Percentiles rank a stretch among this genome's conserved stretches.
phyloP scores from a whole-genome alignment of 2,797 vertebrate species.

The Dallia pectoralis region DNA sequence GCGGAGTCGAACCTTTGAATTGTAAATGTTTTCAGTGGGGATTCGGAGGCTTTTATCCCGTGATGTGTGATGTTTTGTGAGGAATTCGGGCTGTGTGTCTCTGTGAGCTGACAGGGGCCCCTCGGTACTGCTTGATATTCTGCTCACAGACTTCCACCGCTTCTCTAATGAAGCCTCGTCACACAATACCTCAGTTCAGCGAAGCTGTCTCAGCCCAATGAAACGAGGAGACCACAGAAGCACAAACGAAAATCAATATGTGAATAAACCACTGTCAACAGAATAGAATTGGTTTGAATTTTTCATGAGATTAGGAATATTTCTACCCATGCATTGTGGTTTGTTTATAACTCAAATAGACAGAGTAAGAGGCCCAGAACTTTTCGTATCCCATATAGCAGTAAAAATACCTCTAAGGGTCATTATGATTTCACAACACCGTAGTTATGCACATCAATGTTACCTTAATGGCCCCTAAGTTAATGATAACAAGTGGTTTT shows the following conservation, averaged over 20 bases:
- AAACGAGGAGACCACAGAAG: conserved; percentile 39
- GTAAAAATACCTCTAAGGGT: background rate
- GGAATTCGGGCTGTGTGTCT: conserved; percentile 14
- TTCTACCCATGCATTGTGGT: background rate
- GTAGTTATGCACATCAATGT: background rate
- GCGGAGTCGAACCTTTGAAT: conserved; percentile 2
- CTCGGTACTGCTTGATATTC: conserved; percentile 65
- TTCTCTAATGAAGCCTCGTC: conserved; percentile 60
- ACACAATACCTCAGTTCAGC: conserved; percentile 52
- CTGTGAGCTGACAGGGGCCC: conserved; percentile 42
- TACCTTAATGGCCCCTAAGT: too few species aligned
- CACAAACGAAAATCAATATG: conserved; percentile 9
- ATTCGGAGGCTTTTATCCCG: conserved; percentile 11
- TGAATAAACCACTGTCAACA: background rate
- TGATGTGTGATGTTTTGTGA: conserved; percentile 38
- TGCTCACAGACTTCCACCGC: conserved; percentile 54
- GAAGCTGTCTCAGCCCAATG: conserved; percentile 37
- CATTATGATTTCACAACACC: background rate
- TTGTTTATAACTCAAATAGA: background rate
- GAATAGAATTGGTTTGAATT: conserved; percentile 25
- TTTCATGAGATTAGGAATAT: conserved; percentile 20
- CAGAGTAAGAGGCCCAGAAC: background rate
- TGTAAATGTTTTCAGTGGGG: conserved; percentile 21
- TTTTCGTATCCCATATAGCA: background rate
- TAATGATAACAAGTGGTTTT: too few species aligned